These are phyloP conservation scores for Lepus townsendii DNA, from an alignment of 2,797 vertebrate species.

Conservation along the genomic window DNA sequence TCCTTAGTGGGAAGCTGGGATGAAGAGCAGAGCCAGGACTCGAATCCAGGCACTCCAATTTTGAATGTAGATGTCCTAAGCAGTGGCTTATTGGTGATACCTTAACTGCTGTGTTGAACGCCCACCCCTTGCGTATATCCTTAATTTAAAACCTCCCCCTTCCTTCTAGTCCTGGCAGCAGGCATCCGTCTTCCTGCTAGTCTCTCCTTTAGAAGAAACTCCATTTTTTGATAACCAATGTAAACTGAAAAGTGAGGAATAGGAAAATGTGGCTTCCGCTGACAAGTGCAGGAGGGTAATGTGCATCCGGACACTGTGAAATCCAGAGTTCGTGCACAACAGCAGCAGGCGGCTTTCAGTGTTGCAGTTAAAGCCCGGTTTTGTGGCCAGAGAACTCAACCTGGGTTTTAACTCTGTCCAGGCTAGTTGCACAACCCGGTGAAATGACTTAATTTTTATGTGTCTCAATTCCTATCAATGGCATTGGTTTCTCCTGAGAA, in stretches of 20 bases:
- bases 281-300: not conserved
- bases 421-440: not conserved
- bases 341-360: not conserved
- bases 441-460: not conserved
- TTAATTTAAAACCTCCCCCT: not conserved
- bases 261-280: not conserved
- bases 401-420: not conserved
- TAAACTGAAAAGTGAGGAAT: not conserved
- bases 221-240: not conserved
- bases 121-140: not conserved
- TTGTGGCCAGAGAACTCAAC: not conserved
- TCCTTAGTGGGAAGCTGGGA: too few species aligned
- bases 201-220: not conserved
- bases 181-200: not conserved
- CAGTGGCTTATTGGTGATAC: too few species aligned
- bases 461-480: not conserved
- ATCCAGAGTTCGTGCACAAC: not conserved
- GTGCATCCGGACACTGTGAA: not conserved
- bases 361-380: not conserved
- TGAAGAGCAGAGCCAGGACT: too few species aligned
- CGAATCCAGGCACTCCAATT: too few species aligned
- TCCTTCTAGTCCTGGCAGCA: rapidly evolving
- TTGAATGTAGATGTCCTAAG: too few species aligned
- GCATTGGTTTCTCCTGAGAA: conserved; percentile 6
- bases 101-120: too few species aligned